Conservation (phyloP, 2,888 invertebrate species). For the Andrena minutula region DNA sequence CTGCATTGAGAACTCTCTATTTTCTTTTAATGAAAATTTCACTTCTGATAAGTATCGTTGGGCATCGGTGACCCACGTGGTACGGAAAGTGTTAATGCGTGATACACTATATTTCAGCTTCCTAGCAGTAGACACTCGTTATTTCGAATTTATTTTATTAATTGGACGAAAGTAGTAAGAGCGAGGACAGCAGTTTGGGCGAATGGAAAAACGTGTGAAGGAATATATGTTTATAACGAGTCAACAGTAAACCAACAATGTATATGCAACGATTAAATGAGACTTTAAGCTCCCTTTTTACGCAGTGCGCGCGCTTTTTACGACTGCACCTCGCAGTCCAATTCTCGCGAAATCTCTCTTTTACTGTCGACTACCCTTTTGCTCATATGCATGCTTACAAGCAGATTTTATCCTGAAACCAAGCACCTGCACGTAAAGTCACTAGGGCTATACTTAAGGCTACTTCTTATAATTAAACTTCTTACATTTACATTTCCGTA, state of each 20-base stretch:
- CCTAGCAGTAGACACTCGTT: too few relatives aligned
- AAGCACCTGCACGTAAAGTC: background rate
- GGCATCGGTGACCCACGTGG: too few relatives aligned
- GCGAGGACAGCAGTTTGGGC: background rate
- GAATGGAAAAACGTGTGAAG: background rate
- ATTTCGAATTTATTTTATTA: background rate
- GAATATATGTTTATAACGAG: background rate
- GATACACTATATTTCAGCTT: too few relatives aligned
- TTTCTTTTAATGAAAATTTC: too few relatives aligned
- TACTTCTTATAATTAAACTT: too few relatives aligned
- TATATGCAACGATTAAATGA: background rate
- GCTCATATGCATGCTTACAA: background rate
- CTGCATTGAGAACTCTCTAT: too few relatives aligned
- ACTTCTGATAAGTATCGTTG: too few relatives aligned
- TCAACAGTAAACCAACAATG: background rate
- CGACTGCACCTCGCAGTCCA: background rate
- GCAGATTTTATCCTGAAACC: background rate
- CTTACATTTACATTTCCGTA: too few relatives aligned
- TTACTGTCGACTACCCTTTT: conserved; percentile 1
- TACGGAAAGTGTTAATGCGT: too few relatives aligned
- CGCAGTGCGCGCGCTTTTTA: background rate
- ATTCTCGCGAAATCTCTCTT: conserved; percentile 1
- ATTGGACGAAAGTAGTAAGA: background rate
- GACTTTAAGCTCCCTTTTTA: background rate
- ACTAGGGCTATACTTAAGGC: background rate